Base-by-base conservation (phyloP, 2,888 invertebrate genomes). In the Rotaria sp. region DNA sequence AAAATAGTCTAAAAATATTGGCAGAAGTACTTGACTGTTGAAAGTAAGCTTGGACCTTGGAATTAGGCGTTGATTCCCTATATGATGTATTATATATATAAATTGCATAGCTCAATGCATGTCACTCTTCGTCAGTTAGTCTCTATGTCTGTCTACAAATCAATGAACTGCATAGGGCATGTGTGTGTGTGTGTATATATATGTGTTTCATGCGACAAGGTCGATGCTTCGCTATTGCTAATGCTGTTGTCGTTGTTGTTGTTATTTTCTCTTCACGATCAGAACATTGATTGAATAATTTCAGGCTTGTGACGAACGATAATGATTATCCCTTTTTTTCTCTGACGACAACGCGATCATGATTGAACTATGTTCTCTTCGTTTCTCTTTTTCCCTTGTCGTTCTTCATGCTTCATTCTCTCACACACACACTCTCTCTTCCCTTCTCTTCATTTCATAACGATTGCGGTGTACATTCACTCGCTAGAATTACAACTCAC, bases 271-370 rank as follows among this genome's bases (percentile, higher is more conserved):
- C 5, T 67, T 67, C 35, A 35, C 35, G 67, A 67, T 35, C 35
- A 38, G 67, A 67, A 67, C 67, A 67, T 13, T 67, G 67, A 67
- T 67, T 67, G 67, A 67, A 35, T 67, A 67, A 67, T 67, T 67
- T 67, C 30, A 67, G 67, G 67, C 30, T 67, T 67, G 35, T 67
- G 67, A 67, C 35, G 35, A 67, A 30, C 67, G 18, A 67, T 35
- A 35, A 67, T 67, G 67, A 67, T 67, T 30, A 67, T 67, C 35
- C 35, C 38, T 67, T 67, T 67, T 67, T 67, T 30, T 35, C 21
- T 30, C 18, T 67, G 67, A 35, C 67, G 67, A 67, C 67, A 67
- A 67, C 18, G 18, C 67, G 67, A 35, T 35, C 67, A 67, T 67
- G 67, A 67, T 67, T 30, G 67, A 67, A 35, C 67, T 15, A 30